Evolutionary conservation across 2,888 invertebrate genomes (phyloP).

Genomic region (Drosophila aldrichi): DNA sequence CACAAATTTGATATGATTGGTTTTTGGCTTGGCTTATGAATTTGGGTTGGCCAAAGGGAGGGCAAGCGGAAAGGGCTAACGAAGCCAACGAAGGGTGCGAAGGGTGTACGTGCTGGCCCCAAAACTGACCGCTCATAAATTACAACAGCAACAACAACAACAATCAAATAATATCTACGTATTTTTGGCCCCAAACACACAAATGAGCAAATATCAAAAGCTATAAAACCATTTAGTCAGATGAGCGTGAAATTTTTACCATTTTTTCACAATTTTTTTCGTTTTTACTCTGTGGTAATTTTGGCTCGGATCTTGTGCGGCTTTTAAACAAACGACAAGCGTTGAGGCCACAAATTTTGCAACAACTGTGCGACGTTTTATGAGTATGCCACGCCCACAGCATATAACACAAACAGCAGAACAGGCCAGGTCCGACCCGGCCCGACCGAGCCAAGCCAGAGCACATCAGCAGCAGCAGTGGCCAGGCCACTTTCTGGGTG

Average conservation of each 20-base stretch:
- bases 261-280: neutral
- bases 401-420: conserved; percentile 22
- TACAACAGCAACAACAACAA: conserved; percentile 49
- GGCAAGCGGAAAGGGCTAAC: conserved; percentile 61
- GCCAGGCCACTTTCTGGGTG: conserved; percentile 52
- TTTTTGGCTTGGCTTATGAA: conserved; percentile 49
- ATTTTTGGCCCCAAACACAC: conserved; percentile 44
- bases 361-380: conserved; percentile 71
- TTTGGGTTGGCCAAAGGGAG: conserved; percentile 24
- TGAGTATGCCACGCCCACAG: conserved; percentile 54
- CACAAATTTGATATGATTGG: conserved; percentile 69
- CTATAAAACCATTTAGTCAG: conserved; percentile 78
- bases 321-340: conserved; percentile 62
- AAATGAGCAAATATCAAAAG: conserved; percentile 78
- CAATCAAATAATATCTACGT: conserved; percentile 59
- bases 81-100: conserved; percentile 52
- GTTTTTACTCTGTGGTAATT: conserved; percentile 24
- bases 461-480: conserved; percentile 17
- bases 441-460: neutral
- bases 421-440: neutral
- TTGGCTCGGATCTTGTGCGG: conserved; percentile 36
- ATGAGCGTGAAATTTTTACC: conserved; percentile 73
- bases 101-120: conserved; percentile 27
- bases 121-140: conserved; percentile 77
- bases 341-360: conserved; percentile 63